Evolutionary conservation across 35 echinoderm and acorn worm species (phyloP), one percentile per base, ranked within the genome.

Genomic region (Apostichopus californicus): DNA sequence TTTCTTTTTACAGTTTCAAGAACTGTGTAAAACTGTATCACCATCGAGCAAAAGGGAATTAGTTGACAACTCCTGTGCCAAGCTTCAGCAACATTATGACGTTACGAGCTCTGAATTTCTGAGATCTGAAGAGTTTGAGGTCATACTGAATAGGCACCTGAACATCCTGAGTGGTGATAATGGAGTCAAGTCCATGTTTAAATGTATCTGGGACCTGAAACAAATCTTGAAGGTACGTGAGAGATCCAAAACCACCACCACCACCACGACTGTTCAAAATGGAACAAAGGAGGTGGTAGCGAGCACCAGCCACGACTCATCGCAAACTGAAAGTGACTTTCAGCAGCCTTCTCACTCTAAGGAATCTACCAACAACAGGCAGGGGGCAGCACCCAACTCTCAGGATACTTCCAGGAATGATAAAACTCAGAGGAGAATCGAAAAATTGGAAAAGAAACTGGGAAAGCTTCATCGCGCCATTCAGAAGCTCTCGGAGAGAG

Each of bases 381-480:
- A 57, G 60, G 79, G 15, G 54, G 57, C 10, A 23, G 28, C 56
- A 92, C 0, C 2, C 15, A 14, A 9, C n/a, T 65, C 63, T 24
- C 78, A 91, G 77, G 56, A 12, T 57, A 54, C 24, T n/a, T 17
- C 11, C 14, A 66, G 85, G 79, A 79, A 83, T 26, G 91, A 92
- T 61, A 83, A 93, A 77, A 73, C 85, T 77, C 53, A 92, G 6
- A 65, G 81, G 18, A 93, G 92, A 58, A 91, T 96, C 21, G 52
- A 78, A 20, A 94, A 86, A 81, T 71, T 94, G 10, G 95, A 96
- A 24, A 77, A 23, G 34, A 68, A 92, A 60, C 78, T 96, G 26
- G 81, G 92, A n/a, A 94, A 92, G 56, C 75, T 96, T 9, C 70
- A 78, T 24, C 87, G 78, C 28, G 95, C 90, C 13, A 96, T 96